A percentile compares a stretch with the other conserved stretches of the same genome.
Conservation (phyloP, 1,140 invertebrate species). For the Tetranychus urticae region DNA sequence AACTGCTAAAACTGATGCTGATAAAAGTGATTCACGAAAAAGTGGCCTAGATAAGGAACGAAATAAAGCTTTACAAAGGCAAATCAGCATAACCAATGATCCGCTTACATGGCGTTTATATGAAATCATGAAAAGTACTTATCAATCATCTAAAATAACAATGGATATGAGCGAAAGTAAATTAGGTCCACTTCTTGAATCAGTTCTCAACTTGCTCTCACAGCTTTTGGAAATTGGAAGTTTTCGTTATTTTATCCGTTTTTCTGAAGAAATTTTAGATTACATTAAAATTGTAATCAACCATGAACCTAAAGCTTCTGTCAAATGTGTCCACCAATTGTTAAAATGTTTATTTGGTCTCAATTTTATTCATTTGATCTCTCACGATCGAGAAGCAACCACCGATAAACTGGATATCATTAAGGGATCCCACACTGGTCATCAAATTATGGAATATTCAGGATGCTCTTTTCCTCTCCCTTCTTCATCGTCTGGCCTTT, state of each 20-base stretch:
- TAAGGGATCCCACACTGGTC: neutral
- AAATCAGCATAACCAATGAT: neutral
- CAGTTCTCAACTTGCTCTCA: slow-evolving; percentile 36
- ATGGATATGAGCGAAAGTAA: slow-evolving; percentile 28
- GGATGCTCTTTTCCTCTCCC: slow-evolving; percentile 1
- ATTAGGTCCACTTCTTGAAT: slow-evolving; percentile 41
- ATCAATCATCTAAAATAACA: neutral
- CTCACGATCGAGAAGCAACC: slow-evolving; percentile 13
- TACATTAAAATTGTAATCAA: slow-evolving; percentile 46
- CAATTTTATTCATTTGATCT: slow-evolving; percentile 43
- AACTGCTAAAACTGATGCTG: neutral
- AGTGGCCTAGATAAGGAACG: neutral
- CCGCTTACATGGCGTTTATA: neutral
- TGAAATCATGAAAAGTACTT: slow-evolving; percentile 2
- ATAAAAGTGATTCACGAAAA: neutral
- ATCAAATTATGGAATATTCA: slow-evolving; percentile 6
- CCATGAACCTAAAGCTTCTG: slow-evolving; percentile 38
- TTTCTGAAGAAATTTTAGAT: slow-evolving; percentile 52
- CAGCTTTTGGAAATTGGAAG: slow-evolving; percentile 49
- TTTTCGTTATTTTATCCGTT: slow-evolving; percentile 39
- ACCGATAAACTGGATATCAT: neutral
- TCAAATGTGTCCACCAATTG: slow-evolving; percentile 51
- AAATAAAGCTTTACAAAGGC: neutral
- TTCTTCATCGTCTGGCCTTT: slow-evolving; percentile 20
- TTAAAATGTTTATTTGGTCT: slow-evolving; percentile 57